A percentile compares a stretch with the other conserved stretches of the same genome.
phyloP scores from a whole-genome alignment of 2,888 invertebrate genomes.

The Punctoribates punctum region DNA sequence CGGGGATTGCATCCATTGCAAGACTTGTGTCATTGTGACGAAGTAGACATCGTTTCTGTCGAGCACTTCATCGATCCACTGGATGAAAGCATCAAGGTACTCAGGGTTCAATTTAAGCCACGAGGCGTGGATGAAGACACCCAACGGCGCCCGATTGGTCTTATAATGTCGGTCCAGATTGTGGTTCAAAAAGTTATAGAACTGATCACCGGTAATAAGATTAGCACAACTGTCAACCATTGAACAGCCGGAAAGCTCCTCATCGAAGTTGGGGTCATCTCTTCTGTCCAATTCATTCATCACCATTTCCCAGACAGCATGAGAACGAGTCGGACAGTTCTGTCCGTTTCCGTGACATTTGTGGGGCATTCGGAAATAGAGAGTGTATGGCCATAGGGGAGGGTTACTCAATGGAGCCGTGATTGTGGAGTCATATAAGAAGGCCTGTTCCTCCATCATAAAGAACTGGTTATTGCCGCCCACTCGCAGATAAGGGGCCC shows the following conservation, averaged over 20 bases:
- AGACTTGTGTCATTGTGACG: conserved; percentile 80
- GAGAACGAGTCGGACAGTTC: conserved; percentile 75
- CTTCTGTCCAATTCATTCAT: conserved; percentile 91
- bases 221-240: conserved; percentile 92
- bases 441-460: conserved; percentile 94
- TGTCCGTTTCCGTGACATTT: conserved; percentile 70
- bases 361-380: conserved; percentile 94
- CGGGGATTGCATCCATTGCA: conserved; percentile 95
- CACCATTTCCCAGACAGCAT: conserved; percentile 94
- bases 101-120: conserved; percentile 89
- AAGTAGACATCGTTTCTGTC: conserved; percentile 86
- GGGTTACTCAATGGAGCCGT: conserved; percentile 82
- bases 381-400: conserved; percentile 94
- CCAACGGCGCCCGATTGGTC: conserved; percentile 84
- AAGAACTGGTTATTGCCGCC: conserved; percentile 93
- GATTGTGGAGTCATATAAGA: conserved; percentile 90
- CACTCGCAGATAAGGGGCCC: conserved; percentile 82
- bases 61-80: conserved; percentile 89
- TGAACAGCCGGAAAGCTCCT: conserved; percentile 84
- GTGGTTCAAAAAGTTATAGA: conserved; percentile 74
- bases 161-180: conserved; percentile 92
- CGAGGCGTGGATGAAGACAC: conserved; percentile 82
- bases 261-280: conserved; percentile 89
- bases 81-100: conserved; percentile 82
- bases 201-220: conserved; percentile 84